A percentile compares a stretch with the other conserved stretches of the same genome.
phyloP scores from a whole-genome alignment of 2,113 vertebrate genomes.

The Catagonus wagneri region DNA sequence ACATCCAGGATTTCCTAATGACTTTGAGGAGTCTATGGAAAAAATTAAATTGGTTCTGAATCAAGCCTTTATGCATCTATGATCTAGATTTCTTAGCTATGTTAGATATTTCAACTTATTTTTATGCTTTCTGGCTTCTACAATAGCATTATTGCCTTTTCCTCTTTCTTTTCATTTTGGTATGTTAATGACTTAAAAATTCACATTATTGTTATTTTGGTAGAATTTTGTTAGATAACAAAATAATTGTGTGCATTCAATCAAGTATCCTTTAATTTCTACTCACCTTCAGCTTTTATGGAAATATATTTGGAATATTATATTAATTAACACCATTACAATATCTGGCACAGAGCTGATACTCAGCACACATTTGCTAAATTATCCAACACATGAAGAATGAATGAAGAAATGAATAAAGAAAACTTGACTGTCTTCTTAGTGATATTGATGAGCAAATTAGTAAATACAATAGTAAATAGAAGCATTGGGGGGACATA shows the following conservation, averaged over 20 bases:
- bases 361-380: not conserved
- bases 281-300: not conserved
- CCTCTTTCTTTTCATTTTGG: not conserved
- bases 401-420: constrained; percentile 18
- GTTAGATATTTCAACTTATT: not conserved
- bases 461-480: constrained; percentile 58
- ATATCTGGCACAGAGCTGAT: not conserved
- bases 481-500: constrained; percentile 48
- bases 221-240: not conserved
- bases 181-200: not conserved
- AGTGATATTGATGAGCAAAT: constrained; percentile 51
- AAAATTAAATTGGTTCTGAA: not conserved
- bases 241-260: not conserved
- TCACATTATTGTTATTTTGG: not conserved
- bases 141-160: not conserved
- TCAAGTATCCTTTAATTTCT: not conserved
- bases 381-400: constrained; percentile 37
- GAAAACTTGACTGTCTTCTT: constrained; percentile 32
- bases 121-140: not conserved
- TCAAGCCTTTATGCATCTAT: not conserved
- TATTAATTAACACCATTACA: not conserved
- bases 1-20: not conserved
- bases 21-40: not conserved
- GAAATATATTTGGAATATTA: not conserved
- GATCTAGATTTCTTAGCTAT: not conserved